Evolutionary conservation across 2,113 vertebrate genomes (phyloP), one percentile per base, ranked within the genome.

Genomic region (Chascanopsetta lugubris): DNA sequence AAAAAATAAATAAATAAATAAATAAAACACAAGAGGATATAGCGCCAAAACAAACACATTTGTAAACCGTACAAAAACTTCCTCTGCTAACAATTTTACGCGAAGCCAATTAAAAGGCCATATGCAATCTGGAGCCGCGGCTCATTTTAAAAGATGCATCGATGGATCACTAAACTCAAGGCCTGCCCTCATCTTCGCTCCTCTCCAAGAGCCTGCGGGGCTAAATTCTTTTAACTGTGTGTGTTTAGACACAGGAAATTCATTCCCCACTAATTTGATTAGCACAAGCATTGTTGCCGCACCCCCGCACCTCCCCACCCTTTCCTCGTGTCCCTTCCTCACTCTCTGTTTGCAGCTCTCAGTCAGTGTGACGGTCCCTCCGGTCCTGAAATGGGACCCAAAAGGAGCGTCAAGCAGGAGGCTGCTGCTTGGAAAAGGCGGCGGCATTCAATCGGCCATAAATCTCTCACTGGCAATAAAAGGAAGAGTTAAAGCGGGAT

Each of bases 321-420:
- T n/a, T 10, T 17, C 48, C 55, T 59, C 70, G 62, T 70, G 32
- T 65, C 57, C 20, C 60, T 62, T 66, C 36, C 77, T 79, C 22
- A 0, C 72, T 32, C 53, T 60, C 69, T 61, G 61, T 25, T 61
- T 50, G 51, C 54, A 25, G 67, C 17, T n/a, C 69, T 53, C 20
- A 84, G 90, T 94, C 91, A 91, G 91, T 90, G 94, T 95, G 94
- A 95, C 87, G 88, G 89, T 91, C 94, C 92, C 93, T 90, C 75
- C 77, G 94, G 88, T 92, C 93, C 89, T 51, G 94, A 95, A 94
- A 96, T 88, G 70, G 85, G 94, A 98, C 92, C 94, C 90, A 80
- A 90, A 91, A 91, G 91, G 93, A 93, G 93, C 49, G 73, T 91
- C 91, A 91, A 89, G 88, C 87, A 92, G 59, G 77, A 85, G 67